phyloP scores from a whole-genome alignment of 2,113 vertebrate species.

The Naja naja region DNA sequence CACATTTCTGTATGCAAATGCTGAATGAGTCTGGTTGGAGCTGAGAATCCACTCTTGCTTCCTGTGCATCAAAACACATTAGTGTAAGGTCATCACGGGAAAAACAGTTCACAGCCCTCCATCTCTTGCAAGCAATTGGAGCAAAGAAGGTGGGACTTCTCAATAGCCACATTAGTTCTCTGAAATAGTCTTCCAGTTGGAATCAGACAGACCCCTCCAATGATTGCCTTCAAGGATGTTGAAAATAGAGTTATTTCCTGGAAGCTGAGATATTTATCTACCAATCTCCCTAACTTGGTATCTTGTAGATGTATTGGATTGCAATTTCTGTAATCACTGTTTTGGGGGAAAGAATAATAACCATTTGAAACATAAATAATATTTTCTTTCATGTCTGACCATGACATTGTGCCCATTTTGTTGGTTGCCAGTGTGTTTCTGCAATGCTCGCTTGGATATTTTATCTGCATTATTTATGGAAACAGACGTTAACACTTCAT shows the following conservation, averaged over 20 bases:
- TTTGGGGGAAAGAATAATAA: neutral
- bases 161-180: neutral
- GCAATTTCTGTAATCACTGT: neutral
- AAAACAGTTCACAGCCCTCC: neutral
- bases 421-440: neutral
- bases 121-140: neutral
- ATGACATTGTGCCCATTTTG: neutral
- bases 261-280: neutral
- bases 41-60: neutral
- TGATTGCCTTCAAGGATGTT: neutral
- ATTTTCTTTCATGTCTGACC: neutral
- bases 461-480: conserved; percentile 1
- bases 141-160: neutral
- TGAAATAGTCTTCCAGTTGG: neutral
- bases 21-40: neutral
- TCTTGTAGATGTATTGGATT: neutral
- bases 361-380: neutral
- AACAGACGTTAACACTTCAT: neutral
- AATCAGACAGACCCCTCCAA: neutral
- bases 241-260: neutral
- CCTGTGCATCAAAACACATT: neutral
- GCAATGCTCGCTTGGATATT: neutral
- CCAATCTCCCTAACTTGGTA: neutral
- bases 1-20: neutral
- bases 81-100: neutral